phyloP scores from a whole-genome alignment of 2,797 vertebrate genomes.

The Hafferia zeledoni region DNA sequence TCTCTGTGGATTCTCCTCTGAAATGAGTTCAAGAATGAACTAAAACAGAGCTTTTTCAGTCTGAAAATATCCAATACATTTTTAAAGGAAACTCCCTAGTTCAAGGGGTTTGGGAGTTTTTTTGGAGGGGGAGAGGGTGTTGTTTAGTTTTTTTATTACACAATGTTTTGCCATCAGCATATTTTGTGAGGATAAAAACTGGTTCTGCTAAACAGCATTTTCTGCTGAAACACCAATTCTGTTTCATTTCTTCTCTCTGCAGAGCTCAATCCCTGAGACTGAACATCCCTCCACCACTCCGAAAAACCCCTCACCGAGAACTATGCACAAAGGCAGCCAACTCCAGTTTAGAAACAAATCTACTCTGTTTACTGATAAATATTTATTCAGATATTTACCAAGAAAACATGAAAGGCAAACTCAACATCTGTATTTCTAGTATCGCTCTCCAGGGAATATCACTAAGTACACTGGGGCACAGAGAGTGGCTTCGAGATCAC shows the following conservation, averaged over 20 bases:
- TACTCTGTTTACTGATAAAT: slow-evolving; percentile 51
- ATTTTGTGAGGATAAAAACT: not conserved
- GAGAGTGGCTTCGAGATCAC: not conserved
- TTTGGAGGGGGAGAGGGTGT: not conserved
- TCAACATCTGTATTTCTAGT: slow-evolving; percentile 8
- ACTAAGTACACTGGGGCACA: not conserved
- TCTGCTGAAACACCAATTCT: not conserved
- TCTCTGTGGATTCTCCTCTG: not conserved
- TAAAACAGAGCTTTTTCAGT: not conserved
- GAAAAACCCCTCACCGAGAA: not conserved
- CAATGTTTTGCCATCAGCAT: not conserved
- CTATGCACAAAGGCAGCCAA: not conserved
- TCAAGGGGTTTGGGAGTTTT: rapidly evolving
- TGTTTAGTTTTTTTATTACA: not conserved
- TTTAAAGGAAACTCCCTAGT: not conserved
- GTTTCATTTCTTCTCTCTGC: not conserved
- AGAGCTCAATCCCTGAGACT: not conserved
- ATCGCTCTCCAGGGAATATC: not conserved
- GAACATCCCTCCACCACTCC: not conserved
- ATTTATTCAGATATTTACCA: slow-evolving; percentile 42
- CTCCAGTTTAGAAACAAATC: not conserved
- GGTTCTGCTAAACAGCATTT: not conserved
- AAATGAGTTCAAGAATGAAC: not conserved
- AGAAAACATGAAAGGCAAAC: slow-evolving; percentile 41
- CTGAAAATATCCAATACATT: not conserved